Evolutionary conservation across 2,113 vertebrate species (phyloP).

Genomic region (Dermatemys mawii): DNA sequence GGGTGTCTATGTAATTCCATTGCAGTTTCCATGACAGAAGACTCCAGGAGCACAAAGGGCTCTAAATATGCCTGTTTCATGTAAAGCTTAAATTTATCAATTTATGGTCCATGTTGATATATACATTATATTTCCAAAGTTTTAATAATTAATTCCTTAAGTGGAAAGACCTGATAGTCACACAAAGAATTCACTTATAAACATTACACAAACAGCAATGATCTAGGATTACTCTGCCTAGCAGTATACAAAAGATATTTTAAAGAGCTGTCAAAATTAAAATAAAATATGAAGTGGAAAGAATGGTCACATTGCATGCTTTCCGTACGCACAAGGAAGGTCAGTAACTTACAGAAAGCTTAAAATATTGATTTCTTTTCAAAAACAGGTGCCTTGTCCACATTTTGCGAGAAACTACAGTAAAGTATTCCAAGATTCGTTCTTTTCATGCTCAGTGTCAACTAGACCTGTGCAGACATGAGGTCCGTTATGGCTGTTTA

Average conservation of each 20-base stretch:
- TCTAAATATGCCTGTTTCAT: background rate
- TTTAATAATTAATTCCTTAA: background rate
- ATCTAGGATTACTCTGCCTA: background rate
- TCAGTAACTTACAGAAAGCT: background rate
- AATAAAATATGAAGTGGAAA: background rate
- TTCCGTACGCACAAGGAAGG: background rate
- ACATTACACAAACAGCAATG: background rate
- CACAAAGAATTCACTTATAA: background rate
- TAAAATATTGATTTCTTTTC: background rate
- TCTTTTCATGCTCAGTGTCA: conserved; percentile 82
- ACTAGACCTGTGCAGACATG: conserved; percentile 94
- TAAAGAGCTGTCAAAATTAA: background rate
- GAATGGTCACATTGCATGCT: background rate
- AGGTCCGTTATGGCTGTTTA: conserved; percentile 93
- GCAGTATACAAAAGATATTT: background rate
- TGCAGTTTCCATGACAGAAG: background rate
- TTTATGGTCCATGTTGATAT: background rate
- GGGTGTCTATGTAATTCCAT: background rate
- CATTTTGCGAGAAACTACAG: conserved; percentile 90
- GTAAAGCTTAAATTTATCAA: background rate
- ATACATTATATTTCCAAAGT: background rate
- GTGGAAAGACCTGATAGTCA: background rate
- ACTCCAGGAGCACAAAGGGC: background rate
- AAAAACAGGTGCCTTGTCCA: conserved; percentile 95
- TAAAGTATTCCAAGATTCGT: conserved; percentile 95